Base-by-base conservation (phyloP, 1,140 invertebrate genomes). In the Spodoptera frugiperda region DNA sequence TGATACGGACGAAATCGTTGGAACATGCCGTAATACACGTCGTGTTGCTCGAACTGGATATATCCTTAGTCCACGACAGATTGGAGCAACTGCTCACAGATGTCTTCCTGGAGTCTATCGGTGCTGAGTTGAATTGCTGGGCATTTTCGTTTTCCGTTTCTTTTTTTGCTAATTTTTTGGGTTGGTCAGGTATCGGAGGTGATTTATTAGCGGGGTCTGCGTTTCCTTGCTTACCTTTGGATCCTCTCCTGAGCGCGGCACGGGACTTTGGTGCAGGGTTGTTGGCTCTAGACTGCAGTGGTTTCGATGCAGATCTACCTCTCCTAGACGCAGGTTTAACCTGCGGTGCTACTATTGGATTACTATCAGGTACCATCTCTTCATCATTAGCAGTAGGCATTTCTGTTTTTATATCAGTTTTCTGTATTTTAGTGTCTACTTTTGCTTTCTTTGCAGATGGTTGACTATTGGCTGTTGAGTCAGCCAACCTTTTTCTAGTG, bases 31-130 rank as follows among this genome's bases (percentile, higher is more conserved):
- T 87, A 5, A 88, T n/a, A 57, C 79, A 87, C 14, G 87, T 89
- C 3, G 84, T 85, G 0, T 80, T 84, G 59, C 87, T 89, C 3
- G 86, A 89, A 46, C 79, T 89, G 0, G 89, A 91, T 71, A 91
- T 87, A 67, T 91, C 88, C 82, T 83, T 89, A 6, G 87, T 89
- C 90, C 89, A 93, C 3, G 89, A 93, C 5, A 85, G 63, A 12
- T 80, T 81, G 0, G 82, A 82, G 12, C 4, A 71, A 44, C 81
- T 81, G 11, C 70, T 71, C n/a, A 67, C n/a, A 11, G 84, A 84
- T 12, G 70, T 78, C 76, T 82, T 82, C 0, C 81, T 53, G 14
- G 83, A 80, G 0, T 82, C 71, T 4, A 85, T 39, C n/a, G 1
- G 30, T 14, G 2, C 48, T 10, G 48, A 11, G 44, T 15, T 44